Conservation (phyloP, 1,140 invertebrate species). For the Cheumatopsyche charites region DNA sequence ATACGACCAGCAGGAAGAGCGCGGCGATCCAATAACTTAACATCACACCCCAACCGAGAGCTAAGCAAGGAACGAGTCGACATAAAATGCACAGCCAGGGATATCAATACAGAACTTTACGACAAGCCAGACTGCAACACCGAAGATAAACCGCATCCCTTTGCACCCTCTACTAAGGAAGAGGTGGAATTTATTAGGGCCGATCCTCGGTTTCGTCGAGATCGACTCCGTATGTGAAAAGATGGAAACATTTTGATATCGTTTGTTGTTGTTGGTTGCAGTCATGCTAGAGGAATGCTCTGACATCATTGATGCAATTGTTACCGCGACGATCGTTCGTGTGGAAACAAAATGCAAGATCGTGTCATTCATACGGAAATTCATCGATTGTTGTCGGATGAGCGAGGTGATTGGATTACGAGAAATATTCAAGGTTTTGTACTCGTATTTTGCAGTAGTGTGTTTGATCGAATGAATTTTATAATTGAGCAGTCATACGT, state of each 20-base stretch:
- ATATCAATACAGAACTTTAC: conserved; percentile 21
- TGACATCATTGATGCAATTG: conserved; percentile 15
- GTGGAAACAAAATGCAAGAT: conserved; percentile 19
- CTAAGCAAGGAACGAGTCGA: background rate
- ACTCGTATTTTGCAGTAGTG: too few relatives aligned
- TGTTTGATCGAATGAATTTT: too few relatives aligned
- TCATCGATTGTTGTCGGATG: background rate
- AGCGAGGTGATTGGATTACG: too few relatives aligned
- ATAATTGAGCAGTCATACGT: too few relatives aligned
- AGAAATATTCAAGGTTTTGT: too few relatives aligned
- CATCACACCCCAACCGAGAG: conserved; percentile 6
- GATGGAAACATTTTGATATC: too few relatives aligned
- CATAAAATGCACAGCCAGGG: conserved; percentile 8
- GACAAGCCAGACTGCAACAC: background rate
- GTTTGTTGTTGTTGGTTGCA: too few relatives aligned
- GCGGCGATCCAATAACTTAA: conserved; percentile 6
- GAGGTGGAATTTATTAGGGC: background rate
- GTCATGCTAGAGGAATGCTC: conserved; percentile 5
- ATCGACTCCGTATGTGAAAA: background rate
- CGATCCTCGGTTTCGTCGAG: background rate
- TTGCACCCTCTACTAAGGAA: background rate
- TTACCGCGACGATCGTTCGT: conserved; percentile 2
- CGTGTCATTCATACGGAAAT: background rate
- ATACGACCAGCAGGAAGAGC: too few relatives aligned
- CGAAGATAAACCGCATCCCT: conserved; percentile 13